A percentile compares a stretch with the other conserved stretches of the same genome.
Conservation (phyloP, 1,140 invertebrate genomes). For the Euborellia annulipes region DNA sequence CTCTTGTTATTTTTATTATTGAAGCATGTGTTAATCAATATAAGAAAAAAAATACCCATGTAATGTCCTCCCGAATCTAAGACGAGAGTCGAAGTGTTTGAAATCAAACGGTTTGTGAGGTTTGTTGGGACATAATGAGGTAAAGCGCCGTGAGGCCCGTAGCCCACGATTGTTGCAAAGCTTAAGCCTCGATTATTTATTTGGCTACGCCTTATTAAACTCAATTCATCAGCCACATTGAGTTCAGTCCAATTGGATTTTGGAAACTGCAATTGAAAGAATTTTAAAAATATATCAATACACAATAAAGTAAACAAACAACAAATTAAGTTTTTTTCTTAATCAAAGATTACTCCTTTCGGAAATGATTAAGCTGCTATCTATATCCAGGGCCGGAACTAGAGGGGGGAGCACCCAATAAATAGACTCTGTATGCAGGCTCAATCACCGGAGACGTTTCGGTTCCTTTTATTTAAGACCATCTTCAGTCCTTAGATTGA, state of each 20-base stretch:
- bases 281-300: too few species aligned
- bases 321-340: too few species aligned
- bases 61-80: slow-evolving; percentile 49
- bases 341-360: too few species aligned
- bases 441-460: too few species aligned
- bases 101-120: slow-evolving; percentile 54
- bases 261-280: too few species aligned
- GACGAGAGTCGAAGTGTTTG: slow-evolving; percentile 25
- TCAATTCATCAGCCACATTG: slow-evolving; percentile 44
- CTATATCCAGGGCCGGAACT: too few species aligned
- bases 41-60: slow-evolving; percentile 20
- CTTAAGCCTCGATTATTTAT: slow-evolving; percentile 49
- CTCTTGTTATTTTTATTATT: neutral
- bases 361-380: too few species aligned
- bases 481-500: too few species aligned
- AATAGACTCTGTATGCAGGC: too few species aligned
- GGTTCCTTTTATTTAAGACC: too few species aligned
- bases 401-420: too few species aligned
- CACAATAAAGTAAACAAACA: too few species aligned
- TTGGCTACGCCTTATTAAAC: slow-evolving; percentile 51
- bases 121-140: slow-evolving; percentile 77
- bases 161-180: slow-evolving; percentile 81
- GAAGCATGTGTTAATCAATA: neutral
- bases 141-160: slow-evolving; percentile 72
- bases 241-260: slow-evolving; percentile 48